Base-by-base conservation (phyloP, 1,140 invertebrate genomes). In the Atta colombica region DNA sequence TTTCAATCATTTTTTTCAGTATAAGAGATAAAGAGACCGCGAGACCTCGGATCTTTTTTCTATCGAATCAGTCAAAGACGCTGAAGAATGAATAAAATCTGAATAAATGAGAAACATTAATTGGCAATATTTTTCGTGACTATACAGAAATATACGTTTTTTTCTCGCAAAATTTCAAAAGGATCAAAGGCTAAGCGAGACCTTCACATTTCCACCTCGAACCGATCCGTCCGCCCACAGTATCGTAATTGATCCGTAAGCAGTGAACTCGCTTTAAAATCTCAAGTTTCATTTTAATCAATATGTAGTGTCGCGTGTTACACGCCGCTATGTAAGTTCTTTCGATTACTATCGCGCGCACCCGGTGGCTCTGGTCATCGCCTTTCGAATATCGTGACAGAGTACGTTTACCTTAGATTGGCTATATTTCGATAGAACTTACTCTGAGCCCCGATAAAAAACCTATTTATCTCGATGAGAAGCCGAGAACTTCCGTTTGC, bases 241-340 rank as follows among this genome's bases (percentile, higher is more conserved):
- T 18, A 58, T 53, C 53, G 72, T 21, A 49, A 78, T 78, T 55
- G 68, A 81, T 55, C 31, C 66, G 31, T 39, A 65, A 87, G 3
- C 60, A 66, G 28, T 18, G 45, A 77, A 77, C 71, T 35, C 39
- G 39, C 49, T 74, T 51, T 25, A 69, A 75, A 75, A 78, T 86
- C 72, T 74, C 60, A 51, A 87, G 77, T 89, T 87, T 81, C 66
- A 78, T 80, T 87, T 89, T 72, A 68, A 90, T 90, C 89, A 87
- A 90, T 90, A 25, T 25, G 25, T 25, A 90, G 61, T 68, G 88
- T 89, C 84, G 88, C 85, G 88, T 89, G 88, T 75, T 90, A 63
- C 60, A 77, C 53, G 74, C 71, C 31, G 60, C 66, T 82, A 77
- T 82, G 61, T 74, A 89, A 89, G 58, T 89, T 87, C 77, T 75